Percentiles rank a stretch among this genome's conserved stretches.
Conservation (phyloP, 37 sponge, comb jelly and placozoan genomes). For the Tethya wilhelma region DNA sequence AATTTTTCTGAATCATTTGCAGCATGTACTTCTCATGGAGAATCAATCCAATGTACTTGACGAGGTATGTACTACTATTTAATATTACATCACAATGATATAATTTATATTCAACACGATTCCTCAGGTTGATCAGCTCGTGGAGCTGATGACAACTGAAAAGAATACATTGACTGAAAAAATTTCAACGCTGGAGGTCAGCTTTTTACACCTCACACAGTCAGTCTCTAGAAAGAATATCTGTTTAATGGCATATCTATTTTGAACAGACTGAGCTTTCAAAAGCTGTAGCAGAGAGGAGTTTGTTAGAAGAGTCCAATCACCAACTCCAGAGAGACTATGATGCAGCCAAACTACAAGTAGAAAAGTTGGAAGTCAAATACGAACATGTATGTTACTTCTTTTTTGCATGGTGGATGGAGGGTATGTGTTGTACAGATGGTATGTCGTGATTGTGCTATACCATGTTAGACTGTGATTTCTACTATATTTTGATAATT, state of each 20-base stretch:
- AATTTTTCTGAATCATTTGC: neutral
- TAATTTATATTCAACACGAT: neutral
- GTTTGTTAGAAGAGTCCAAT: neutral
- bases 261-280: neutral
- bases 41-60: slow-evolving; percentile 51
- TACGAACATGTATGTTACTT: neutral
- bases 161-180: slow-evolving; percentile 22
- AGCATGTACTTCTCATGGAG: slow-evolving; percentile 9
- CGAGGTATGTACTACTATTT: slow-evolving; percentile 5
- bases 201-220: neutral
- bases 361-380: neutral
- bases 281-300: neutral
- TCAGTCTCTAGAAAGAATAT: neutral
- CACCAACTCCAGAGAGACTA: neutral
- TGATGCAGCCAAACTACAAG: neutral
- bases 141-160: slow-evolving; percentile 56
- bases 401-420: too few species aligned
- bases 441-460: too few species aligned
- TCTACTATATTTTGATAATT: neutral
- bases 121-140: slow-evolving; percentile 53
- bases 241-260: neutral
- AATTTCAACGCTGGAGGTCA: slow-evolving; percentile 39
- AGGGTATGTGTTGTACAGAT: too few species aligned
- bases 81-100: neutral
- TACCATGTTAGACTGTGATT: neutral